phyloP scores from a whole-genome alignment of 2,797 vertebrate species.

The Margarornis squamiger region DNA sequence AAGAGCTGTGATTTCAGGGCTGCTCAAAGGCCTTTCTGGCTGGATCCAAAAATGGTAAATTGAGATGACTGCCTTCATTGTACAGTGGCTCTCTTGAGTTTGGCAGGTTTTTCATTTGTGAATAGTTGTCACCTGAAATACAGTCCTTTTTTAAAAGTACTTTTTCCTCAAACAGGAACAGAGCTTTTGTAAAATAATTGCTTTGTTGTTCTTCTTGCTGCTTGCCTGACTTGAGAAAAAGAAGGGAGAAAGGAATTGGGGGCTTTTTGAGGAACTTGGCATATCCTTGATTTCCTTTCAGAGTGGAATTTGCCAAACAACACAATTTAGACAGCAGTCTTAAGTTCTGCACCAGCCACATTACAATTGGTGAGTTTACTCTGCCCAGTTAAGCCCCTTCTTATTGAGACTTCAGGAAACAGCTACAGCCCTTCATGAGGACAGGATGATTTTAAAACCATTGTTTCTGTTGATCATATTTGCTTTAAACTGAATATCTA shows the following conservation, averaged over 20 bases:
- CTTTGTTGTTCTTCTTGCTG: not conserved
- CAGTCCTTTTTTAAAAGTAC: not conserved
- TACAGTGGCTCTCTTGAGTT: not conserved
- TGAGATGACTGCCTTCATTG: not conserved
- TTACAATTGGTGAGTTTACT: not conserved
- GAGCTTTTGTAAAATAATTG: not conserved
- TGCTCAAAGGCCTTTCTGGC: not conserved
- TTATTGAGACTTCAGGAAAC: not conserved
- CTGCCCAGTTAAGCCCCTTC: not conserved
- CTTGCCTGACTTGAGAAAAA: constrained; percentile 3
- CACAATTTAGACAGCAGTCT: not conserved
- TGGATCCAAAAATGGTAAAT: not conserved
- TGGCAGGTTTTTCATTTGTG: not conserved
- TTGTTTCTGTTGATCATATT: not conserved
- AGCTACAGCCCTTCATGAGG: not conserved
- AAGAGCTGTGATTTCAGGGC: not conserved
- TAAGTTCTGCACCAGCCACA: not conserved
- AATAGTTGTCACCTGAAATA: not conserved
- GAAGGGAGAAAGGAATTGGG: not conserved
- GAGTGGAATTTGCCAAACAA: constrained; percentile 1
- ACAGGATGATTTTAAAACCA: not conserved
- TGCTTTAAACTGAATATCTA: not conserved
- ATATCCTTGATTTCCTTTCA: not conserved
- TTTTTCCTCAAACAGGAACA: not conserved
- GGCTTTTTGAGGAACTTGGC: constrained; percentile 13